Evolutionary conservation across 2,888 invertebrate genomes (phyloP), one percentile per base, ranked within the genome.

Genomic region (Lithophane ornitopus): DNA sequence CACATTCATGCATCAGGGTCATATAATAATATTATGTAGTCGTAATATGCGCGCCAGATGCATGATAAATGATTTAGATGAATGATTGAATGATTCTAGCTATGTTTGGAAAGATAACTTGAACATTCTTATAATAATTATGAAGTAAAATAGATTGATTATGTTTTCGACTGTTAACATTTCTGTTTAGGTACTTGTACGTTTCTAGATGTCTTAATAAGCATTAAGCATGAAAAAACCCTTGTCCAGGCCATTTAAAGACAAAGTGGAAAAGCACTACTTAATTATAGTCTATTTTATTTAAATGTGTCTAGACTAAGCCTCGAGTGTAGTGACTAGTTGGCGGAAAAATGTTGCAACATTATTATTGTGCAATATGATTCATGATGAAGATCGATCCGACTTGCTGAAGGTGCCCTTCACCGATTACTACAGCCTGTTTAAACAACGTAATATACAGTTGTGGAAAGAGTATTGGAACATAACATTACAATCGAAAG

Each of bases 191-290:
- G 34, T 34, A 56, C 28, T 8, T 34, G 26, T 16, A 68, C 54
- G 41, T 56, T 19, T 9, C n/a, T 16, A 44, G 26, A 61, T 76
- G 54, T 46, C 26, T 28, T 68, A 76, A 62, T 44, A 41, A 49
- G 28, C 16, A 49, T 56, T 0, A 7, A 3, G 39, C 19, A 62
- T 62, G 0, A 3, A 76, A 76, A 76, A 68, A 1, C 68, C 9
- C 16, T 19, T n/a, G 39, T 46, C 78, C 4, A 78, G 34, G 41
- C 44, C 11, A 78, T 71, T 77, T 78, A 49, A 16, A 63, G 12
- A 26, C 56, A 16, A 70, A 8, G 12, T 63, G 6, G 6, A 58
- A 73, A 70, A 46, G 41, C 6, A 58, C 4, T 8, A 12, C 16
- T 49, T 70, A 70, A 28, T 59, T 62, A 8, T 62, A 62, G 70